phyloP scores from a whole-genome alignment of 1,140 invertebrate genomes.

The Theocolax elegans region DNA sequence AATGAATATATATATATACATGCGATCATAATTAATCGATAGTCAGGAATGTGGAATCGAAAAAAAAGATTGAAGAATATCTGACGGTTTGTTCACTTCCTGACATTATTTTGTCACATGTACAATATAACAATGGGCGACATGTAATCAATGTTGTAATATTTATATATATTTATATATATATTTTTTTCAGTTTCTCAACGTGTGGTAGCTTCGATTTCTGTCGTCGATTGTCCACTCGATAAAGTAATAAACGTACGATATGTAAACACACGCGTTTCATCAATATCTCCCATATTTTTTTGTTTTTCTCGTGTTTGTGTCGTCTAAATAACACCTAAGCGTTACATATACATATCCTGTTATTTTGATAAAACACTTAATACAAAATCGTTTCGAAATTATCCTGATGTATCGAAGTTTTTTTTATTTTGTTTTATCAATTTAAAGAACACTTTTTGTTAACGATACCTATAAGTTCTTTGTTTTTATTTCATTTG shows the following conservation, averaged over 20 bases:
- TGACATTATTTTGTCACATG: slow-evolving; percentile 16
- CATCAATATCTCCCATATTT: slow-evolving; percentile 19
- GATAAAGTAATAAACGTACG: slow-evolving; percentile 39
- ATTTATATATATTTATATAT: not conserved
- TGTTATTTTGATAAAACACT: slow-evolving; percentile 9
- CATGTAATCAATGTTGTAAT: not conserved
- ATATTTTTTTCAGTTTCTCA: not conserved
- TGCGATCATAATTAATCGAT: not conserved
- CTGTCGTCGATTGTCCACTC: slow-evolving; percentile 15
- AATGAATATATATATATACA: not conserved
- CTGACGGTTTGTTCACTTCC: no score
- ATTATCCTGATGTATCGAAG: slow-evolving; percentile 9
- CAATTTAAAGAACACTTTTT: slow-evolving; percentile 8
- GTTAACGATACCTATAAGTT: not conserved
- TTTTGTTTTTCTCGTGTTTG: slow-evolving; percentile 4
- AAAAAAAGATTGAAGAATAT: slow-evolving; percentile 16
- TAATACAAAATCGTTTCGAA: slow-evolving; percentile 18
- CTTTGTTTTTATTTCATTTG: not conserved
- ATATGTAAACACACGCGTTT: slow-evolving; percentile 48
- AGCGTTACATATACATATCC: slow-evolving; percentile 8
- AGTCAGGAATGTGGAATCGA: not conserved
- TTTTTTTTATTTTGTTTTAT: not conserved
- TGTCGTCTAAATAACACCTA: not conserved
- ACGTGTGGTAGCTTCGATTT: not conserved
- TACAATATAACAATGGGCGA: not conserved